These are phyloP conservation scores for Tachycineta bicolor DNA, from an alignment of 2,113 vertebrate genomes.

Conservation along the genomic window DNA sequence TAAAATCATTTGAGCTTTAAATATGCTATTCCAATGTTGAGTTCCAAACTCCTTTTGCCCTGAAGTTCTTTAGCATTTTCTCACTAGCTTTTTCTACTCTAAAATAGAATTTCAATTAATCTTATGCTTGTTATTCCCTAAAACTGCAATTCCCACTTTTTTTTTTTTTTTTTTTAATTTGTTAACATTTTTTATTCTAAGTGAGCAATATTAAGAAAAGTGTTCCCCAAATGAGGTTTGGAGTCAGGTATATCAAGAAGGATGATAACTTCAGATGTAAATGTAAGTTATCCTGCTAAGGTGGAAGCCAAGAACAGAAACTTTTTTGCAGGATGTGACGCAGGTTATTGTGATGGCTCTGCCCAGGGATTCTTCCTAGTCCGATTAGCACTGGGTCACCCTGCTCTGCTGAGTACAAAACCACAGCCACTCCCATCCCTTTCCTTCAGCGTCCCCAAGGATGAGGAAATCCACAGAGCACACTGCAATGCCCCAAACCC, in stretches of 20 bases:
- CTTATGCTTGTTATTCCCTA: background rate
- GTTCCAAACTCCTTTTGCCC: background rate
- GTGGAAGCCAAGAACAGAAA: background rate
- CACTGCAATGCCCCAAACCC: accelerated
- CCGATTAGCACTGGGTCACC: background rate
- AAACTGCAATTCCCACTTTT: accelerated
- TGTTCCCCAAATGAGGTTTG: background rate
- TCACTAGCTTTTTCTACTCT: background rate
- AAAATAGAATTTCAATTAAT: background rate
- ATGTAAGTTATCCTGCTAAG: background rate
- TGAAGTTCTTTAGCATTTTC: background rate
- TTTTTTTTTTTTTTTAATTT: background rate
- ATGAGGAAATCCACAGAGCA: background rate
- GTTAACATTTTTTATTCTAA: background rate
- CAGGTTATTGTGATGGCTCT: background rate
- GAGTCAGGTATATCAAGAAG: background rate
- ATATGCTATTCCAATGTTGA: background rate
- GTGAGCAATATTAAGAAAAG: background rate
- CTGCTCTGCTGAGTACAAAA: background rate
- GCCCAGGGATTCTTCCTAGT: background rate
- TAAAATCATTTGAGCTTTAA: background rate
- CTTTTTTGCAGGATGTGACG: background rate
- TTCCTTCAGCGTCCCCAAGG: background rate
- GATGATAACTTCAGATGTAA: background rate
- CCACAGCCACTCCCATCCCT: background rate